Base-by-base conservation (phyloP, 2,888 invertebrate species). In the Ichneumoninae sp. region DNA sequence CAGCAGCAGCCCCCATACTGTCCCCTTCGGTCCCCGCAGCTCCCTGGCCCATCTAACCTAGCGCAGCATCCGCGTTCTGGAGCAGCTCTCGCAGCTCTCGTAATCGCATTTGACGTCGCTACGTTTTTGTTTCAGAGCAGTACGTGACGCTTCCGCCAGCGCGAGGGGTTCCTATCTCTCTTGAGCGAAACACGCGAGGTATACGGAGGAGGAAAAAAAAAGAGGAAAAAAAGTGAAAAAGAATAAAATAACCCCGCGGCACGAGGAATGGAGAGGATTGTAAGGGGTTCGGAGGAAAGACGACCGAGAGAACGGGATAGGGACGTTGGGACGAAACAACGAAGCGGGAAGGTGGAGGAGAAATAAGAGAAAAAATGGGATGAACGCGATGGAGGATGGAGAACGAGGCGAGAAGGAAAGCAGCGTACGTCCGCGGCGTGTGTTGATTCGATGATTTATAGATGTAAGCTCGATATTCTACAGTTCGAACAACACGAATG, bases 71-170 rank as follows among this genome's bases (percentile, higher is more conserved):
- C 93, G 92, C 91, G 93, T 92, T 92, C 92, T 92, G 90, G 91
- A 92, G 91, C 91, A 90, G 91, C 90, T 92, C 92, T 92, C 91
- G 92, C 92, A 91, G 93, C 92, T 92, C 91, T 92, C 89, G 92
- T 93, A 93, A 93, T 93, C 92, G 91, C 91, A 93, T 93, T 93
- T 93, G 92, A 93, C 92, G 93, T 93, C 92, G 93, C 93, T 93
- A 92, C 93, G 93, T 93, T 93, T 93, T 93, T 93, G 93, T 93
- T 93, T 93, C 92, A 92, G 92, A 92, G 91, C 91, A 91, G 93
- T 93, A 93, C 93, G 93, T 93, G 93, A 93, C 92, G 93, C 93
- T 92, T 91, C 91, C 92, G 90, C 90, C 66, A 80, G 76, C 89
- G 89, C 89, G 89, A 26, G 90, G 91, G 90, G 90, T 90, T 90